Evolutionary conservation across 2,888 invertebrate species (phyloP), one percentile per base, ranked within the genome.

Genomic region (Sarcophaga subvicina): DNA sequence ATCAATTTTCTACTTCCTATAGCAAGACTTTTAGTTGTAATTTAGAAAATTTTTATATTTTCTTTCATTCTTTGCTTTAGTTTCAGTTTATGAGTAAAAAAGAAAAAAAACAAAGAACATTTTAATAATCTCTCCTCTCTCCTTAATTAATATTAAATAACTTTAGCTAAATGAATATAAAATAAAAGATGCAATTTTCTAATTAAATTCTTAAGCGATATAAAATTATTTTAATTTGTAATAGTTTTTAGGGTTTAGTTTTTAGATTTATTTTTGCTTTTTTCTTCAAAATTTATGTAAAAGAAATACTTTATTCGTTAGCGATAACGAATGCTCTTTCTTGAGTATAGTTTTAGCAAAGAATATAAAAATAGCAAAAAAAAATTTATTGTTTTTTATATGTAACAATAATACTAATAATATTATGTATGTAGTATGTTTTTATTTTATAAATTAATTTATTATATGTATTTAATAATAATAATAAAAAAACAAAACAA

Each of bases 381-480:
- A 69, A 69, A 75, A 78, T 72, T 72, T 75, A 80, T 80, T 80
- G 70, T 80, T 78, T 37, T 37, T 37, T 10, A 37, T 37, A 37
- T 37, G 8, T 37, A 37, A 37, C 37, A 37, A 37, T 37, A 37
- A 47, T 76, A 27, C 4, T 37, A 37, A 37, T 37, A 37, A 37
- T 37, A 37, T 10, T 37, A 37, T 37, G 37, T 37, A 37, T 76
- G 60, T 69, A 83, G 72, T 27, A 76, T 60, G 69, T 70, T 79
- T 72, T 71, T 79, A 83, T 79, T 80, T 84, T 84, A 76, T 84
- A 66, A 76, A 75, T 80, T 71, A 76, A 76, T 84, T 79, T 75
- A 80, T 80, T 79, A 84, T 75, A 66, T 84, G 66, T 80, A 66
- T 80, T 72, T 72, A 80, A 84, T 80, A 84, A 70, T 75, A 20